Evolutionary conservation across 2,113 vertebrate genomes (phyloP).

Genomic region (Corydoras maculifer): DNA sequence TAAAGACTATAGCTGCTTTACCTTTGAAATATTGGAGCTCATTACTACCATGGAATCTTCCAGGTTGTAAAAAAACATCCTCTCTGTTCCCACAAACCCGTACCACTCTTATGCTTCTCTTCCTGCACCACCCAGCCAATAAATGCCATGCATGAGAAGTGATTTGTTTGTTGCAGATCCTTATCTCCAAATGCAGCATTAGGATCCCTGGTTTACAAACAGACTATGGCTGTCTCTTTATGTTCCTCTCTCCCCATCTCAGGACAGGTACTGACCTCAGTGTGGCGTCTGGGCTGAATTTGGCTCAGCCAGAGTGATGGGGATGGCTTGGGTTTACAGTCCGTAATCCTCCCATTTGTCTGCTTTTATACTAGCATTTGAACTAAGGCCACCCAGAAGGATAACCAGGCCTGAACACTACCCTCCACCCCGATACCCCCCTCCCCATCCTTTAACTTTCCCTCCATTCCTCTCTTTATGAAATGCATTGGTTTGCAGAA

Average conservation of each 20-base stretch:
- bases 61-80: not conserved
- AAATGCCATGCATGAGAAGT: constrained; percentile 59
- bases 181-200: constrained; percentile 53
- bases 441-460: constrained; percentile 6
- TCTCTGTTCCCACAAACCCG: constrained; percentile 7
- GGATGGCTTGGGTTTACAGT: constrained; percentile 85
- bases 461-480: constrained; percentile 41
- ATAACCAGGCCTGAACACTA: constrained; percentile 64
- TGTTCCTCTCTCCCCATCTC: constrained; percentile 8
- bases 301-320: constrained; percentile 71
- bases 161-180: constrained; percentile 53
- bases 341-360: constrained; percentile 91
- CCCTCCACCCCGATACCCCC: constrained; percentile 19
- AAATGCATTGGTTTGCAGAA: constrained; percentile 67
- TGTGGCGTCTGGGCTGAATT: constrained; percentile 39
- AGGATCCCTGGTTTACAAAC: constrained; percentile 13
- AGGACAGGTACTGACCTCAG: constrained; percentile 36
- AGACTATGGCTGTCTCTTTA: not conserved
- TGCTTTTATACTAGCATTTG: constrained; percentile 79
- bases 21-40: not conserved
- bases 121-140: constrained; percentile 33
- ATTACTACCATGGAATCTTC: not conserved
- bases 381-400: constrained; percentile 87
- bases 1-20: not conserved
- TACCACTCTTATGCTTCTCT: constrained; percentile 5